Percentiles rank a stretch among this genome's conserved stretches.
These are phyloP conservation scores for Drosophila parthenogenetica DNA, from an alignment of 2,888 invertebrate species.

Conservation along the genomic window DNA sequence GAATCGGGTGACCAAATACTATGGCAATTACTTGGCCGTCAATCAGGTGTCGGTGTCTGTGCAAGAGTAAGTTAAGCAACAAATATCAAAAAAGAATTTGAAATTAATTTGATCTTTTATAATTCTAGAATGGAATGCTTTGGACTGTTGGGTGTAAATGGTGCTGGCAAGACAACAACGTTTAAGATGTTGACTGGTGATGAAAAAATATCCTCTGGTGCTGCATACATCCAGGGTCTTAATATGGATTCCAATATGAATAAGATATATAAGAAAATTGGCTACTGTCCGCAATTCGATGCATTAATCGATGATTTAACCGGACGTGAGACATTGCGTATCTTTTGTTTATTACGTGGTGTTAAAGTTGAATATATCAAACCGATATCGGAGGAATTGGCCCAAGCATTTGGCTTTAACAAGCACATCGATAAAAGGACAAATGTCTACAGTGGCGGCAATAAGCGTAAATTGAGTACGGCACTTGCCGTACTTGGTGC, in stretches of 20 bases:
- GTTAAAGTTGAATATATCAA: constrained; percentile 85
- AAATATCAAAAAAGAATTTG: neutral
- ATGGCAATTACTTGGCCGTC: constrained; percentile 91
- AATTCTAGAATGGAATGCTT: constrained; percentile 88
- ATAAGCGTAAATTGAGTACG: constrained; percentile 90
- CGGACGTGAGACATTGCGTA: constrained; percentile 89
- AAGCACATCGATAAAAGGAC: constrained; percentile 88
- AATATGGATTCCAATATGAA: constrained; percentile 86
- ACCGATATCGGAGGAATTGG: constrained; percentile 79
- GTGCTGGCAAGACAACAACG: constrained; percentile 94
- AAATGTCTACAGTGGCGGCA: constrained; percentile 89
- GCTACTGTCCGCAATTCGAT: constrained; percentile 92
- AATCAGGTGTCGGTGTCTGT: constrained; percentile 89
- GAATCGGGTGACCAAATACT: constrained; percentile 90
- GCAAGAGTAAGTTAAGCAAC: constrained; percentile 75
- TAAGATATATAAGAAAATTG: constrained; percentile 87
- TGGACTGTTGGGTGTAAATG: constrained; percentile 93
- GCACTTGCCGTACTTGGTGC: constrained; percentile 90
- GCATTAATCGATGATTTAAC: constrained; percentile 90
- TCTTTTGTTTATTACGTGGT: constrained; percentile 89
- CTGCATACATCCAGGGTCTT: constrained; percentile 88
- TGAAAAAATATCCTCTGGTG: constrained; percentile 89
- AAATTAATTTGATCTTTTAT: neutral
- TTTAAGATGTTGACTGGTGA: constrained; percentile 97
- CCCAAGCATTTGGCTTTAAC: constrained; percentile 87